phyloP scores from a whole-genome alignment of 2,113 vertebrate species.

The Hoplias malabaricus region DNA sequence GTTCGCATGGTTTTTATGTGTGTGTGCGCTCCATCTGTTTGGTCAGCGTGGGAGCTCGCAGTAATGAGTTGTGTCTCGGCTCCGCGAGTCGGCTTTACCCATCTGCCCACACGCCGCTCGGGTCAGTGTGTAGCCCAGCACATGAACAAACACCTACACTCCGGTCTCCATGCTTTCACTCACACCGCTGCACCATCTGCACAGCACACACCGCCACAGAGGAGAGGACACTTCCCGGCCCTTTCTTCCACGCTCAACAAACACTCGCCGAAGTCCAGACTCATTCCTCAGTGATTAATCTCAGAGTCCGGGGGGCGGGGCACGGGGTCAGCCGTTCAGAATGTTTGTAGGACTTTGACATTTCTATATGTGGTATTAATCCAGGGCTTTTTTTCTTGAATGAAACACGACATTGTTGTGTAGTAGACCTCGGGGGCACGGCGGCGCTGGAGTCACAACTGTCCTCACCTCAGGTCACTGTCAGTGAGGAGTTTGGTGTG shows the following conservation, averaged over 20 bases:
- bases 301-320: too few species aligned
- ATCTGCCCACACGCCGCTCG: slow-evolving; percentile 48
- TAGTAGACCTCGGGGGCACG: too few species aligned
- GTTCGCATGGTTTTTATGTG: slow-evolving; percentile 11
- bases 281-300: neutral
- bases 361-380: too few species aligned
- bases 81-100: slow-evolving; percentile 44
- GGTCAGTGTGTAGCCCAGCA: slow-evolving; percentile 39
- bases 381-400: too few species aligned
- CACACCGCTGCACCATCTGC: slow-evolving; percentile 29
- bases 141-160: slow-evolving; percentile 39
- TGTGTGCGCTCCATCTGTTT: slow-evolving; percentile 53
- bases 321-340: too few species aligned
- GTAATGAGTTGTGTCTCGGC: slow-evolving; percentile 54
- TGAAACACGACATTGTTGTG: too few species aligned
- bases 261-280: neutral
- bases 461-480: too few species aligned
- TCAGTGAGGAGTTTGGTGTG: too few species aligned
- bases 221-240: neutral
- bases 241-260: neutral
- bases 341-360: too few species aligned
- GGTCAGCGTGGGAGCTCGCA: slow-evolving; percentile 52
- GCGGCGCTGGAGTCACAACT: too few species aligned
- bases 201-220: slow-evolving; percentile 18
- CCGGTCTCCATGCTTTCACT: slow-evolving; percentile 24